phyloP scores from a whole-genome alignment of 1,140 invertebrate species.

The Drosophila sp. region DNA sequence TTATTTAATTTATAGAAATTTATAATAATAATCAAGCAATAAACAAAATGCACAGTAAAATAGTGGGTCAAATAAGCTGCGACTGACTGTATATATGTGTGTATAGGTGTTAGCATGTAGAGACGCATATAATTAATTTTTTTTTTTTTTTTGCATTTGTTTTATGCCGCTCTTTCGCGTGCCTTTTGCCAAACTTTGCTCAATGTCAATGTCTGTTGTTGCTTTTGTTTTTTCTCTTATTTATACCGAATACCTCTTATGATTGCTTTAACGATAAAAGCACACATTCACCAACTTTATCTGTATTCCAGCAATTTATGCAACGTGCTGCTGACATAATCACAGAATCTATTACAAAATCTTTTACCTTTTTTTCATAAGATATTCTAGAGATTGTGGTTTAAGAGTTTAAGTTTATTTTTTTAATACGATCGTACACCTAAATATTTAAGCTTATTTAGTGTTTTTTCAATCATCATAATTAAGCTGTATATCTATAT shows the following conservation, averaged over 20 bases:
- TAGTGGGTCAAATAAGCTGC: no score
- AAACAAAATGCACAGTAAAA: no score
- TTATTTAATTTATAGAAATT: no score
- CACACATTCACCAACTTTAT: slow-evolving; percentile 30
- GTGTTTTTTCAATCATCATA: neutral
- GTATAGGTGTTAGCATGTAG: neutral
- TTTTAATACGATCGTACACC: no score
- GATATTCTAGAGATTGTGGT: neutral
- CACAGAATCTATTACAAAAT: slow-evolving; percentile 38
- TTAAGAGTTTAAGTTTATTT: neutral
- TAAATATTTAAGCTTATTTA: neutral
- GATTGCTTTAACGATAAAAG: slow-evolving; percentile 35
- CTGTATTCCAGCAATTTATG: slow-evolving; percentile 8
- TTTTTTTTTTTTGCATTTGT: slow-evolving; percentile 19
- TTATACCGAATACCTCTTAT: neutral
- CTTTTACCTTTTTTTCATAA: neutral
- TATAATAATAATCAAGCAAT: no score
- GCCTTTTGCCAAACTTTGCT: slow-evolving; percentile 63
- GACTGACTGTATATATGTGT: neutral
- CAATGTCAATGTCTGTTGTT: slow-evolving; percentile 71
- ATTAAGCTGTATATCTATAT: neutral
- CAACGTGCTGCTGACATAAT: slow-evolving; percentile 34
- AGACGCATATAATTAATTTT: neutral
- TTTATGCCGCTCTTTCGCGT: slow-evolving; percentile 49
- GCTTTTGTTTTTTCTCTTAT: slow-evolving; percentile 17